Conservation (phyloP, 53 echinoderm and acorn worm genomes). For the Echinometra lucunter region DNA sequence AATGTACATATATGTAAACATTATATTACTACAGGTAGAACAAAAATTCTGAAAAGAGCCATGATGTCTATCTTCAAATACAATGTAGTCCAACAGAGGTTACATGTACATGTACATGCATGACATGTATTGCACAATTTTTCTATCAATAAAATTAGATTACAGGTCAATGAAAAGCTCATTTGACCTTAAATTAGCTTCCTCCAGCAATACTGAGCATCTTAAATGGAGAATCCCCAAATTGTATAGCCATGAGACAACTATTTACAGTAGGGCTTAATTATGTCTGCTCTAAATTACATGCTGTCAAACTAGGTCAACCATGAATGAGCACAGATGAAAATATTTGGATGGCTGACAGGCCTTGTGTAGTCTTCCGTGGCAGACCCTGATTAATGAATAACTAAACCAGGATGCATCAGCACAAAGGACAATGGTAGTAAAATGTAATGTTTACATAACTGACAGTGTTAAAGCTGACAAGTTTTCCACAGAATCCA, state of each 20-base stretch:
- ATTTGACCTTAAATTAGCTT: background rate
- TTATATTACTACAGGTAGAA: too few relatives aligned
- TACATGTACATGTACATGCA: too few relatives aligned
- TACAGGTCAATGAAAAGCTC: background rate
- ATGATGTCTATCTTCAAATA: too few relatives aligned
- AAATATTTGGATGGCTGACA: slow-evolving; percentile 52
- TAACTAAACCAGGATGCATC: background rate
- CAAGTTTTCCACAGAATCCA: too few relatives aligned
- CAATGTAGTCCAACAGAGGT: too few relatives aligned
- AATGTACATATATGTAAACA: too few relatives aligned
- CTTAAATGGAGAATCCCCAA: background rate
- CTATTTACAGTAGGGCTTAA: slow-evolving; percentile 29
- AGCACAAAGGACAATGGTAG: background rate
- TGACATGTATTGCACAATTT: too few relatives aligned
- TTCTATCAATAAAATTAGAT: background rate
- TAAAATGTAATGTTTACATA: too few relatives aligned
- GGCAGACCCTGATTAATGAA: background rate
- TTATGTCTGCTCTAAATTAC: slow-evolving; percentile 17
- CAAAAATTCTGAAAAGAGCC: too few relatives aligned
- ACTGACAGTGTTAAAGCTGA: too few relatives aligned
- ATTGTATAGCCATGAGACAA: background rate
- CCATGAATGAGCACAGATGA: slow-evolving; percentile 52
- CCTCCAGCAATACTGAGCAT: background rate
- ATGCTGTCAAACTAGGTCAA: slow-evolving; percentile 39
- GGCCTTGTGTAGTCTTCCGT: background rate